Evolutionary conservation across 2,113 vertebrate species (phyloP).

Genomic region (Microcebus griseorufus): DNA sequence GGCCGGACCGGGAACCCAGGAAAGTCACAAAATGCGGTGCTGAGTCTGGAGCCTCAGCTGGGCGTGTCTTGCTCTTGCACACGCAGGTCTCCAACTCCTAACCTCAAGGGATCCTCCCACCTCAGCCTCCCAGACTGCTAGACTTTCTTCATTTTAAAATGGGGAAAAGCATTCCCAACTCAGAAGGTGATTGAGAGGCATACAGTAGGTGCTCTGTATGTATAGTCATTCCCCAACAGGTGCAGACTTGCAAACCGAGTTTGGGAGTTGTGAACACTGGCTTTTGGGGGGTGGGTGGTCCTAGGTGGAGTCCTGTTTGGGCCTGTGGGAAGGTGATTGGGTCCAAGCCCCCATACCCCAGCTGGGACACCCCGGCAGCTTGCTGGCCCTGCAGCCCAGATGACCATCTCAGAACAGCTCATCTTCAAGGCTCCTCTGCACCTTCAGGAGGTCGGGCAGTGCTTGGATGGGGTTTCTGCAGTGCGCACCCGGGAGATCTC

Average conservation of each 20-base stretch:
- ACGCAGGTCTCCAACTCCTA: no score
- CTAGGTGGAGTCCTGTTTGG: background rate
- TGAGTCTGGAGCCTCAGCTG: no score
- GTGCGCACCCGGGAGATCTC: no score
- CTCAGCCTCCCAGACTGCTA: no score
- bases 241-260: background rate
- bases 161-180: no score
- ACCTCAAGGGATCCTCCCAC: no score
- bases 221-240: no score
- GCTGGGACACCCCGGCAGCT: background rate
- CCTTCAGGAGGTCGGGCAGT: no score
- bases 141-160: background rate
- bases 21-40: background rate
- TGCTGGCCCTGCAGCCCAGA: background rate
- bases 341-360: background rate
- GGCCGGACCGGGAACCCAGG: background rate
- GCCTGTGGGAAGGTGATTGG: background rate
- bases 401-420: background rate
- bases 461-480: no score
- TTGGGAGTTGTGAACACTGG: background rate
- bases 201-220: background rate
- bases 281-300: background rate
- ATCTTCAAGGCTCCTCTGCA: no score
- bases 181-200: background rate
- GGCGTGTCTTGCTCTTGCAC: no score